These are phyloP conservation scores for Nibea albiflora DNA, from an alignment of 2,113 vertebrate genomes.

Conservation along the genomic window DNA sequence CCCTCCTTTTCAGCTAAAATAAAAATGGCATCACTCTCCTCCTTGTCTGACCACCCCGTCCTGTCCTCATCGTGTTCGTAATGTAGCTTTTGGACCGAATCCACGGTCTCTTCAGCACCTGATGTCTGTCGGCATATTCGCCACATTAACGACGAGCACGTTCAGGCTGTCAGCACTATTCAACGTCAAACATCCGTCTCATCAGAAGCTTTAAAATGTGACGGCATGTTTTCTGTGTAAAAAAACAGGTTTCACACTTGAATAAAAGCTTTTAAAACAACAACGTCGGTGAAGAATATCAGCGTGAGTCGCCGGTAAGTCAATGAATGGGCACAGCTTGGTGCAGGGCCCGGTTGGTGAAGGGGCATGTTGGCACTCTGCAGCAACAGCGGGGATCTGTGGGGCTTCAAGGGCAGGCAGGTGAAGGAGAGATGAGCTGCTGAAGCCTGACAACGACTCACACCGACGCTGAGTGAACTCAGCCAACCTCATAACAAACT, in stretches of 20 bases:
- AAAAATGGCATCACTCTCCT: background rate
- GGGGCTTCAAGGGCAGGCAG: slow-evolving; percentile 60
- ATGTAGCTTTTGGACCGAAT: background rate
- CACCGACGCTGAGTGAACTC: slow-evolving; percentile 38
- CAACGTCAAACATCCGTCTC: slow-evolving; percentile 43
- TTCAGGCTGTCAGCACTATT: slow-evolving; percentile 29
- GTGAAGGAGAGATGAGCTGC: slow-evolving; percentile 62
- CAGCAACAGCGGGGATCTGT: slow-evolving; percentile 15
- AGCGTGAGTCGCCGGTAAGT: slow-evolving; percentile 45
- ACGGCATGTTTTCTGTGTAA: slow-evolving; percentile 1
- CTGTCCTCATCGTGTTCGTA: background rate
- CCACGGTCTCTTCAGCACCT: slow-evolving; percentile 35
- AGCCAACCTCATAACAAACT: slow-evolving; percentile 2
- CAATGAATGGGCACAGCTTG: slow-evolving; percentile 57
- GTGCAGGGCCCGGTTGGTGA: slow-evolving; percentile 29
- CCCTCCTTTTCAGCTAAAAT: background rate
- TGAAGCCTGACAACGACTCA: slow-evolving; percentile 22
- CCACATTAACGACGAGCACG: slow-evolving; percentile 40
- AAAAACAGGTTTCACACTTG: background rate
- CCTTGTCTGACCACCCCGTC: background rate
- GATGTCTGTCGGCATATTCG: slow-evolving; percentile 38
- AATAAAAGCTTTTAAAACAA: slow-evolving; percentile 23
- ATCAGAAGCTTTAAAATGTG: slow-evolving; percentile 11
- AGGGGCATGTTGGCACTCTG: slow-evolving; percentile 47
- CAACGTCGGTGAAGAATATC: background rate